Evolutionary conservation across 2,888 invertebrate species (phyloP).

Genomic region (Metalampra italica): DNA sequence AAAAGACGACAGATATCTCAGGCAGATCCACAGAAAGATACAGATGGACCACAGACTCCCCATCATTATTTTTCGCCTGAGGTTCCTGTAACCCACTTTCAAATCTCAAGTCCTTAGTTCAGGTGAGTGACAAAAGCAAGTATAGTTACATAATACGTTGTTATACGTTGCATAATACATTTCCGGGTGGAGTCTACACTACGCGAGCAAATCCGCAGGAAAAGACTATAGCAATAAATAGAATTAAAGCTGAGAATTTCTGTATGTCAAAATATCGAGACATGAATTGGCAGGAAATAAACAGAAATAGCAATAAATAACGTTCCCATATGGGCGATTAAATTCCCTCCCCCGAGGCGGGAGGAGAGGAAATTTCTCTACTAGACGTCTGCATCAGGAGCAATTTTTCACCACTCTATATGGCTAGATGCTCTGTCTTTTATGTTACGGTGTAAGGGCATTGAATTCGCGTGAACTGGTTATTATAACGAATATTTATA

Average conservation of each 20-base stretch:
- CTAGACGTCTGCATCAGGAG: slow-evolving; percentile 56
- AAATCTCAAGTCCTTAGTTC: too few species aligned
- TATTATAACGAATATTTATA: too few species aligned
- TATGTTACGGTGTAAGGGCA: not conserved
- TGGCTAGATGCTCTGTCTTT: slow-evolving; percentile 15
- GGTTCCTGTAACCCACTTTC: too few species aligned
- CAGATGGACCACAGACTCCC: too few species aligned
- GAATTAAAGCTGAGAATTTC: not conserved
- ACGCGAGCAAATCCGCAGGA: too few species aligned
- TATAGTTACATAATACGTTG: too few species aligned
- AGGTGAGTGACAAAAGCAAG: too few species aligned
- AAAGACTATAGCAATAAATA: not conserved
- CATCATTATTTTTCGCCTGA: too few species aligned
- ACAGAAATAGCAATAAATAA: slow-evolving; percentile 47
- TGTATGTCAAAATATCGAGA: not conserved
- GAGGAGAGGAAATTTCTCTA: slow-evolving; percentile 41
- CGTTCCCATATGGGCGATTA: slow-evolving; percentile 49
- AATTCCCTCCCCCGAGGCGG: slow-evolving; percentile 48
- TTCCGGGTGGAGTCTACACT: too few species aligned
- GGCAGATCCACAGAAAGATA: too few species aligned
- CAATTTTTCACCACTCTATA: slow-evolving; percentile 57
- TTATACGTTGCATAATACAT: too few species aligned
- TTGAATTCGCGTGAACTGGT: not conserved
- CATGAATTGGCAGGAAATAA: slow-evolving; percentile 21
- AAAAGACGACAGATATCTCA: too few species aligned